These are phyloP conservation scores for Sebastes variabilis DNA, from an alignment of 2,797 vertebrate species.

Conservation along the genomic window DNA sequence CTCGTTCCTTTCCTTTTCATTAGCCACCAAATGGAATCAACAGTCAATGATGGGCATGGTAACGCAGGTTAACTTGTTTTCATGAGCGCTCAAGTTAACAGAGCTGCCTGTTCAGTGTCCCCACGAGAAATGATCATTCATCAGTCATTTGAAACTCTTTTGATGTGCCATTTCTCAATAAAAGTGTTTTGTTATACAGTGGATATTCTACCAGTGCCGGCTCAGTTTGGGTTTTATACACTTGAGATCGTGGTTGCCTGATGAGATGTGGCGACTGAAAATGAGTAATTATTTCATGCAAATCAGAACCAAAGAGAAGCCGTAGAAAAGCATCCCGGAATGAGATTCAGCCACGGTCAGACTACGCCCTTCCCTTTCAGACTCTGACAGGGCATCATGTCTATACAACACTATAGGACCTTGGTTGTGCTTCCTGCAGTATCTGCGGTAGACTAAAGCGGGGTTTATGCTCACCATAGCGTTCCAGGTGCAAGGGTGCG, in stretches of 20 bases:
- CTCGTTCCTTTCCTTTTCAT: constrained; percentile 58
- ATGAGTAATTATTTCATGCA: neutral
- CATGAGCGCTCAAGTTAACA: neutral
- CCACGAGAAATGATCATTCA: neutral
- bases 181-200: neutral
- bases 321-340: neutral
- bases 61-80: constrained; percentile 34
- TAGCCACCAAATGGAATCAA: constrained; percentile 40
- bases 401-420: neutral
- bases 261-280: neutral
- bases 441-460: neutral
- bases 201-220: neutral
- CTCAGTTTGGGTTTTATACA: neutral
- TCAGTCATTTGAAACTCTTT: neutral
- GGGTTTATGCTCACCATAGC: no score
- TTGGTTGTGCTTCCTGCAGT: neutral
- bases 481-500: no score
- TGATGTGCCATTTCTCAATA: neutral
- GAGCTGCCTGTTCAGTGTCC: neutral
- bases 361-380: neutral
- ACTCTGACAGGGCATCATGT: neutral
- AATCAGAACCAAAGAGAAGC: neutral
- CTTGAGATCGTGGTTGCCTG: neutral
- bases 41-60: constrained; percentile 11
- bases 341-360: neutral